Percentiles rank a stretch among this genome's conserved stretches.
These are phyloP conservation scores for Coenobita brevimanus DNA, from an alignment of 1,140 invertebrate species.

Conservation along the genomic window DNA sequence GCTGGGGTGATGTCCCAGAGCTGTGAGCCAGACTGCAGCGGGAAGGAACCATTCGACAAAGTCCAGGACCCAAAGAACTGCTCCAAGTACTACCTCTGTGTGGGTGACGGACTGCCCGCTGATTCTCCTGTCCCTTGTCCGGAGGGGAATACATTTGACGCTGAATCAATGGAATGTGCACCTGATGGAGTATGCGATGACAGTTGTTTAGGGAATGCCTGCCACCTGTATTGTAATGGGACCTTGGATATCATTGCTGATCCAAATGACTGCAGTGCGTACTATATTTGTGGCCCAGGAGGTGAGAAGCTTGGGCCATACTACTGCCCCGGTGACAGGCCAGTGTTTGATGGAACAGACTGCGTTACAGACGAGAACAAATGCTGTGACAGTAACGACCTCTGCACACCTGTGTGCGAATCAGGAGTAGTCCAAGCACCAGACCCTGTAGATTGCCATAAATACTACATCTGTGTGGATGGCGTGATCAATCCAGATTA, in stretches of 20 bases:
- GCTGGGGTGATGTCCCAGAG: too few species aligned
- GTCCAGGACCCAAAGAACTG: conserved; percentile 32
- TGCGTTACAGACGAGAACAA: neutral
- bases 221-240: conserved; percentile 11
- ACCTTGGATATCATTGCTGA: neutral
- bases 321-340: neutral
- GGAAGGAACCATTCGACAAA: neutral
- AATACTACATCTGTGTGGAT: conserved; percentile 29
- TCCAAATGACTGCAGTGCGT: neutral
- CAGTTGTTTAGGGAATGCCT: neutral
- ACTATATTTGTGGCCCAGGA: neutral
- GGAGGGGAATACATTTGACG: neutral
- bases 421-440: neutral
- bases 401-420: neutral
- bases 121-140: conserved; percentile 7
- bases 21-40: conserved; percentile 4
- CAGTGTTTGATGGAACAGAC: neutral
- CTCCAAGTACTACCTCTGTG: conserved; percentile 20
- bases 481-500: neutral
- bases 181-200: neutral
- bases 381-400: neutral
- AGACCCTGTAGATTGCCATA: conserved; percentile 22
- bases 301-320: neutral
- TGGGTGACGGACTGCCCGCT: neutral
- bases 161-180: neutral